Base-by-base conservation (phyloP, 2,888 invertebrate genomes). In the Gastracanthus pulcherrimus region DNA sequence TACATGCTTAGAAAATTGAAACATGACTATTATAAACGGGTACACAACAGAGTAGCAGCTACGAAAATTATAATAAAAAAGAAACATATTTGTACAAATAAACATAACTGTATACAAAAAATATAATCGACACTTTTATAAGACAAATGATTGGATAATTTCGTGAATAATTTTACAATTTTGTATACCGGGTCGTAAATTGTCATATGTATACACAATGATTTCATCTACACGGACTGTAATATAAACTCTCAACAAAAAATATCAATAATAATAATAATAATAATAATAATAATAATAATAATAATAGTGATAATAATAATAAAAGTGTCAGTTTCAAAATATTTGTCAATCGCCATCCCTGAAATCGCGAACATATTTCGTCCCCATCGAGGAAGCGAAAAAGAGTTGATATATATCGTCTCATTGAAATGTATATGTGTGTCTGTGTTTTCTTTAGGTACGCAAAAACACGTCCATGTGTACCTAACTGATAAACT, bases 31-130 rank as follows among this genome's bases (percentile, higher is more conserved):
- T 48, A 60, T 64, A 38, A 55, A 45, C 34, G 58, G 34, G 62
- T 71, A 51, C 13, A 79, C 31, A 51, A 79, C 11, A 19, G 51
- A 51, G 51, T 72, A 34, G 19, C 26, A 45, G 31, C 74, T 74
- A 62, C 34, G 19, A 62, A 38, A 74, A 66, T 48, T n/a, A 29
- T 51, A 72, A 36, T 76, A 45, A 69, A 74, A 62, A 82, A 69
- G 41, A 62, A 77, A 38, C 29, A 34, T 64, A 74, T 74, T 74
- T 81, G 34, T 67, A 76, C 71, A 81, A 76, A 76, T 72, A 36
- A 55, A 76, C 55, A 55, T 38, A 55, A 81, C 38, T 67, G 76
- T 70, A 76, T 70, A 80, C 64, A 76, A 70, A 66, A 72, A 62
- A 64, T 48, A 70, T 29, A 38, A 60, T 67, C n/a, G 38, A 70